Conservation (phyloP, 1,140 invertebrate species). For the Drosophila pseudoobscura region DNA sequence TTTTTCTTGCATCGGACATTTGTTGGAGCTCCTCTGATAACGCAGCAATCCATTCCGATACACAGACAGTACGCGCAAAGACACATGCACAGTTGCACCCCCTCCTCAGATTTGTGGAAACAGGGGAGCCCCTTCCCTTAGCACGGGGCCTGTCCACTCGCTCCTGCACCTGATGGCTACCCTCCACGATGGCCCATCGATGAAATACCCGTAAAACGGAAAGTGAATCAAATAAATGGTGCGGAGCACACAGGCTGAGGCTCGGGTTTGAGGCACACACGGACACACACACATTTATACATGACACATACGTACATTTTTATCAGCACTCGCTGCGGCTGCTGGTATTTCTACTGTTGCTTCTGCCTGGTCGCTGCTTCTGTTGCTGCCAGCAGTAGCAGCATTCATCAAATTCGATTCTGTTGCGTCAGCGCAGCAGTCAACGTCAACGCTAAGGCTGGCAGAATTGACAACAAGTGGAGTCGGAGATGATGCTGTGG, state of each 20-base stretch:
- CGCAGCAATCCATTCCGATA: not conserved
- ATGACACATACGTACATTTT: slow-evolving; percentile 68
- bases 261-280: slow-evolving; percentile 23
- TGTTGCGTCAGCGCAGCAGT: slow-evolving; percentile 67
- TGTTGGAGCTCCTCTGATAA: no score
- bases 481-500: slow-evolving; percentile 16
- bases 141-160: no score
- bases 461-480: slow-evolving; percentile 67
- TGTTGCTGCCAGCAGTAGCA: slow-evolving; percentile 19
- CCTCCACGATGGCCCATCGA: no score
- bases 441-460: slow-evolving; percentile 29
- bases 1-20: no score
- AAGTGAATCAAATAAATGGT: slow-evolving; percentile 37
- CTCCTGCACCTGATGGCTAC: no score
- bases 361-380: slow-evolving; percentile 31
- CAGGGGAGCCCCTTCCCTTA: no score
- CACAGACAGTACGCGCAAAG: not conserved
- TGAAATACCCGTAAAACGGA: slow-evolving; percentile 1
- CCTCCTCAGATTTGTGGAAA: no score
- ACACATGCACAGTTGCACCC: no score
- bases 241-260: slow-evolving; percentile 4
- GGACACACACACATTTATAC: slow-evolving; percentile 2
- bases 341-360: slow-evolving; percentile 18
- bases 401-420: slow-evolving; percentile 40
- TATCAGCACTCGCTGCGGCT: slow-evolving; percentile 59